phyloP scores from a whole-genome alignment of 2,797 vertebrate genomes.

The Naso thynnoides region DNA sequence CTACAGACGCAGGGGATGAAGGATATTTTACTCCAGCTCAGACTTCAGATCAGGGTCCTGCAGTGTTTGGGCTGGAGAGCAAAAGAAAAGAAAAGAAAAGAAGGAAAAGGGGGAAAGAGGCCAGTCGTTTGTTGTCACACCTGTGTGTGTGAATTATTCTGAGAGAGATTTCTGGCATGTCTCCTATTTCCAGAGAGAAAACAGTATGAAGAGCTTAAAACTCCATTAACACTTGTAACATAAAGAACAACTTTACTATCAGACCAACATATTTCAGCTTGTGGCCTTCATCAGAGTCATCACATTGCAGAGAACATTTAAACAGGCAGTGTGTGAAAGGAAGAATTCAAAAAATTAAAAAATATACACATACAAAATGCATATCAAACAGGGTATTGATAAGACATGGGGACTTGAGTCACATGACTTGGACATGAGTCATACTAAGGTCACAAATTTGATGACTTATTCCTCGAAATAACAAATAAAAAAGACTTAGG shows the following conservation, averaged over 20 bases:
- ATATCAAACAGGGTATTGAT: too few relatives aligned
- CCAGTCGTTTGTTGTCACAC: constrained; percentile 21
- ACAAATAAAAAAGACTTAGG: too few relatives aligned
- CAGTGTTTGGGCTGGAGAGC: constrained; percentile 14
- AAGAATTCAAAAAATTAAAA: not conserved
- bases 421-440: too few relatives aligned
- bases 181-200: not conserved
- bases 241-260: not conserved
- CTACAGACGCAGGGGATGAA: constrained; percentile 10
- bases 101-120: not conserved
- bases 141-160: constrained; percentile 22
- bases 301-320: not conserved
- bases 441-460: too few relatives aligned
- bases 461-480: too few relatives aligned
- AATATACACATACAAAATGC: not conserved
- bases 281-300: not conserved
- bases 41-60: constrained; percentile 23
- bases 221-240: not conserved
- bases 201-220: not conserved
- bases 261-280: not conserved
- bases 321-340: not conserved
- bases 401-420: too few relatives aligned
- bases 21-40: constrained; percentile 22
- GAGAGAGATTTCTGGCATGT: not conserved
- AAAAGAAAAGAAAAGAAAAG: constrained; percentile 22